Evolutionary conservation across 2,888 invertebrate genomes (phyloP), one percentile per base, ranked within the genome.

Genomic region (Melitaea athalia): DNA sequence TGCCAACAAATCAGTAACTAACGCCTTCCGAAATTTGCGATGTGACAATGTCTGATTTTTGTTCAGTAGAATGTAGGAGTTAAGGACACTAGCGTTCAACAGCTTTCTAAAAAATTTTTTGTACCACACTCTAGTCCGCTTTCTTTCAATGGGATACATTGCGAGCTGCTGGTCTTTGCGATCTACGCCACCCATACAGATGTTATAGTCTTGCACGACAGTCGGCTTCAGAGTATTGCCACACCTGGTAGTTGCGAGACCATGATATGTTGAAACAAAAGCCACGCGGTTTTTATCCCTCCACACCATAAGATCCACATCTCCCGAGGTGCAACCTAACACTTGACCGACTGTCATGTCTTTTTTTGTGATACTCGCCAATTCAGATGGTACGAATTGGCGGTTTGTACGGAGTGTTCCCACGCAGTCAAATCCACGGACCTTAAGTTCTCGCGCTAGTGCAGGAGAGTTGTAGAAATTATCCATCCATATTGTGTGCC

Each of bases 401-500:
- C n/a, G n/a, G n/a, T n/a, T n/a, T n/a, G n/a, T n/a, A n/a, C n/a
- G n/a, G n/a, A n/a, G n/a, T n/a, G n/a, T 77, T 52, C 76, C 78
- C 31, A 74, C 75, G 62, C 75, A 77, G 62, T 76, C 77, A 57
- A 76, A 64, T 6, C 75, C 75, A 31, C 55, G 31, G 3, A 15
- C 8, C 63, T 78, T 78, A 6, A 79, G 62, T 8, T 65, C 49
- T 33, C 77, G 69, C 14, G 76, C 76, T 3, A 78, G 72, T 12
- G 70, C 67, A 4, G 78, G 76, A 8, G 72, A 72, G 62, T 74
- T 76, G 14, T 76, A 77, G 17, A 62, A 77, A 62, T 75, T 76
- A 59, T 75, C 75, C 77, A 77, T 76, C 75, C 74, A 74, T 14
- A 78, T 8, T 0, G 74, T 74, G 45, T 78, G 71, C 0, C 77